These are phyloP conservation scores for Dexiosoma caninum DNA, from an alignment of 2,888 invertebrate species.

Conservation along the genomic window DNA sequence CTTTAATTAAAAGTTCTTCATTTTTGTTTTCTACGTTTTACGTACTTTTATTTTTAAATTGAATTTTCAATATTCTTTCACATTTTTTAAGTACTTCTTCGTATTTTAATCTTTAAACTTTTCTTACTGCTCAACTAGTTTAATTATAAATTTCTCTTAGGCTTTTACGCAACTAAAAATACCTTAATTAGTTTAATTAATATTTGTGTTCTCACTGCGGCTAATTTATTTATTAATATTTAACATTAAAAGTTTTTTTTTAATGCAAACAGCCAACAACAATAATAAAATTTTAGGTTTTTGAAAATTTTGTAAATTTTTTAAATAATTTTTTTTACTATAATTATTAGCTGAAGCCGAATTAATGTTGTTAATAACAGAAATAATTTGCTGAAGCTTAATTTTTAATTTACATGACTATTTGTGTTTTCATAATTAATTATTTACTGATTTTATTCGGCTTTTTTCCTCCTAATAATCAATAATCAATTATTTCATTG, in stretches of 20 bases:
- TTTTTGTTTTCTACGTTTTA: slow-evolving; percentile 52
- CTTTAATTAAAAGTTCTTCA: background rate
- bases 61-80: slow-evolving; percentile 53
- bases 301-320: no score
- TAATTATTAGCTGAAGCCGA: no score
- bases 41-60: slow-evolving; percentile 65
- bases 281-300: background rate
- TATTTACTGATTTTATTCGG: no score
- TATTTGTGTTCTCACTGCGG: slow-evolving; percentile 55
- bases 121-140: background rate
- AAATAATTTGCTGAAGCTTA: no score
- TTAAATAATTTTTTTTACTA: no score
- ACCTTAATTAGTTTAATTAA: background rate
- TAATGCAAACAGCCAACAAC: no score
- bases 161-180: background rate
- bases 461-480: no score
- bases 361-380: no score
- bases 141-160: background rate
- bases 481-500: no score
- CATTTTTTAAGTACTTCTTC: slow-evolving; percentile 6
- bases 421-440: no score
- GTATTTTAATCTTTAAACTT: background rate
- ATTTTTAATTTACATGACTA: no score
- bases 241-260: background rate
- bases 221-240: background rate